Evolutionary conservation across 2,888 invertebrate species (phyloP), one percentile per base, ranked within the genome.

Genomic region (Stegophylla sp.): DNA sequence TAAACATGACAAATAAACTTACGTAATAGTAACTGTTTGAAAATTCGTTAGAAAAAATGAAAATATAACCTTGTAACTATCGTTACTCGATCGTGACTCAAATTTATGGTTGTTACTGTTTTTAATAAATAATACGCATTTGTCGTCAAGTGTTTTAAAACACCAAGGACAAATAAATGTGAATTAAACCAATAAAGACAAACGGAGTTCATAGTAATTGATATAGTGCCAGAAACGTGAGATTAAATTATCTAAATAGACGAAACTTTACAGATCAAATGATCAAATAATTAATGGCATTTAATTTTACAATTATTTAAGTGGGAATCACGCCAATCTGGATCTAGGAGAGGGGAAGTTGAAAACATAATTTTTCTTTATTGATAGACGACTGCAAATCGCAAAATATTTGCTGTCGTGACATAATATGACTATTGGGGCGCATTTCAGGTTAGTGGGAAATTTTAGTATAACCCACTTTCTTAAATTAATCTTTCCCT

Each of bases 111-210:
- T 56, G 41, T 56, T 41, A 71, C 20, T 34, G 71, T 41, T 34
- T 71, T 20, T 72, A 72, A 72, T 20, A 67, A 45, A 71, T 15
- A 34, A 15, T 51, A 71, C 34, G 53, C 34, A 71, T 71, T 53
- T 20, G 34, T 71, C 53, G 41, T 23, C 71, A 53, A 53, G 34
- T 53, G 71, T 71, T 56, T 56, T 56, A 34, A 71, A 72, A 56
- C 41, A 41, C 41, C 71, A 72, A 72, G 71, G 71, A 56, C 71
- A 56, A 34, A 56, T 41, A 41, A 34, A 56, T 41, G 17, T 23
- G 17, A 56, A 72, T 56, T 72, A 56, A 72, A 72, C 56, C 41
- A 43, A 72, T 56, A 72, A 56, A 53, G 12, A 53, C 34, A 67
- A n/a, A 66, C 17, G 53, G 51, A 34, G 34, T 28, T n/a, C 48